Evolutionary conservation across 1,140 invertebrate species (phyloP).

Genomic region (Sinella curviseta): DNA sequence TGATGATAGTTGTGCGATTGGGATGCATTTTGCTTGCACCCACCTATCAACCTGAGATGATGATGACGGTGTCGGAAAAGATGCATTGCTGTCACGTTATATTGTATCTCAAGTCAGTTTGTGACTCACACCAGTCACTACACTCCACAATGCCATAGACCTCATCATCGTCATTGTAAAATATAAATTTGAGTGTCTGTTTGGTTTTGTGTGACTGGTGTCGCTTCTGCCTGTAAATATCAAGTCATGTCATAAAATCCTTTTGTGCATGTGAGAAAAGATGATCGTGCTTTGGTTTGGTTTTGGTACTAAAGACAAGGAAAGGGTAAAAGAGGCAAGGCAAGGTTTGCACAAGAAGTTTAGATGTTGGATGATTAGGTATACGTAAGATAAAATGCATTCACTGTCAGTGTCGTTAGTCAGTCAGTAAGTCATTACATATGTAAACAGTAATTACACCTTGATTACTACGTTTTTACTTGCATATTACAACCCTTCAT

Average conservation of each 20-base stretch:
- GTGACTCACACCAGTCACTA: too few relatives aligned
- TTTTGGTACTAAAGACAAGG: not conserved
- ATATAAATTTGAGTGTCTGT: too few relatives aligned
- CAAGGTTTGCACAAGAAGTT: too few relatives aligned
- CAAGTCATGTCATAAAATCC: not conserved
- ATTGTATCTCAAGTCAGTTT: too few relatives aligned
- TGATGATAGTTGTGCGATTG: too few relatives aligned
- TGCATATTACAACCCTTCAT: not conserved
- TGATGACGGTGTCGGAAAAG: too few relatives aligned
- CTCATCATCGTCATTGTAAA: too few relatives aligned
- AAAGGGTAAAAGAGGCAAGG: not conserved
- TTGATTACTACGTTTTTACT: slow-evolving; percentile 13
- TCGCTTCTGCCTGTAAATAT: not conserved
- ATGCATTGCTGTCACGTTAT: too few relatives aligned
- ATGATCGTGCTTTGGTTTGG: too few relatives aligned
- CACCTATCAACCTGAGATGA: too few relatives aligned
- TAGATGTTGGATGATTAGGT: not conserved
- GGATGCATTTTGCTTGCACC: too few relatives aligned
- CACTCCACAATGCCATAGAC: too few relatives aligned
- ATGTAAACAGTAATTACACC: slow-evolving; percentile 19
- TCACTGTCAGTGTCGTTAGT: not conserved
- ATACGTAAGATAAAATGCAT: not conserved
- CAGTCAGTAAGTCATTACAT: not conserved
- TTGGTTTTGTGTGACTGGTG: not conserved
- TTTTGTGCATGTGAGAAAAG: not conserved